Evolutionary conservation across 1,140 invertebrate species (phyloP).

Genomic region (Plutomurus gul): DNA sequence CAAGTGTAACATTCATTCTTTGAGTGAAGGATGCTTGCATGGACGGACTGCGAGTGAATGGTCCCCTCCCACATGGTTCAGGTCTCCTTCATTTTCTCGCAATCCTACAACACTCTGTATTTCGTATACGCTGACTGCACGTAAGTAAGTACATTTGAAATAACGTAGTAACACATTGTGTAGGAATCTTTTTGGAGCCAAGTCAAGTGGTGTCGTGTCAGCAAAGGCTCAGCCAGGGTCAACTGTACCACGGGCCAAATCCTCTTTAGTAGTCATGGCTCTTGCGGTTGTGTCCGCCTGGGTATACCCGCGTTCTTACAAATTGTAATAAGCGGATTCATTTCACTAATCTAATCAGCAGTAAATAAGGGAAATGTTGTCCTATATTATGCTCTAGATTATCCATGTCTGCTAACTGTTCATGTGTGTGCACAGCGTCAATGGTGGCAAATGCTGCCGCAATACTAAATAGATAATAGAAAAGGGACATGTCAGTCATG

Average conservation of each 20-base stretch:
- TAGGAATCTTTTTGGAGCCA: neutral
- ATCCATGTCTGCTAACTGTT: too few relatives aligned
- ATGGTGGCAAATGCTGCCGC: too few relatives aligned
- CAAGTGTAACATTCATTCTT: slow-evolving; percentile 27
- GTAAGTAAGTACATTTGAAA: neutral
- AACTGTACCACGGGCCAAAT: slow-evolving; percentile 5
- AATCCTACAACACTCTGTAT: slow-evolving; percentile 6
- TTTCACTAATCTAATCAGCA: slow-evolving; percentile 9
- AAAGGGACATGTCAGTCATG: slow-evolving; percentile 22
- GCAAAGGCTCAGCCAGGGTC: neutral
- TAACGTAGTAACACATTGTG: neutral
- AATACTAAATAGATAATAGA: too few relatives aligned
- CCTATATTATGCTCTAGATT: too few relatives aligned
- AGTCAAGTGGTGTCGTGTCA: slow-evolving; percentile 23
- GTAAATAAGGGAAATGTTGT: neutral
- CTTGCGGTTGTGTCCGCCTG: neutral
- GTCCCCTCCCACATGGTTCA: slow-evolving; percentile 15
- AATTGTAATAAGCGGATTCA: slow-evolving; percentile 24
- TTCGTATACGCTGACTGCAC: too few relatives aligned
- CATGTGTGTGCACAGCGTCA: too few relatives aligned
- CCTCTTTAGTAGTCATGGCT: neutral
- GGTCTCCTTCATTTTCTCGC: neutral
- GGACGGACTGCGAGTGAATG: slow-evolving; percentile 11
- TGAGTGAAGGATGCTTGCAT: slow-evolving; percentile 15
- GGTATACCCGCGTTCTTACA: neutral